These are phyloP conservation scores for Lamproptera curius DNA, from an alignment of 2,888 invertebrate species.

Conservation along the genomic window DNA sequence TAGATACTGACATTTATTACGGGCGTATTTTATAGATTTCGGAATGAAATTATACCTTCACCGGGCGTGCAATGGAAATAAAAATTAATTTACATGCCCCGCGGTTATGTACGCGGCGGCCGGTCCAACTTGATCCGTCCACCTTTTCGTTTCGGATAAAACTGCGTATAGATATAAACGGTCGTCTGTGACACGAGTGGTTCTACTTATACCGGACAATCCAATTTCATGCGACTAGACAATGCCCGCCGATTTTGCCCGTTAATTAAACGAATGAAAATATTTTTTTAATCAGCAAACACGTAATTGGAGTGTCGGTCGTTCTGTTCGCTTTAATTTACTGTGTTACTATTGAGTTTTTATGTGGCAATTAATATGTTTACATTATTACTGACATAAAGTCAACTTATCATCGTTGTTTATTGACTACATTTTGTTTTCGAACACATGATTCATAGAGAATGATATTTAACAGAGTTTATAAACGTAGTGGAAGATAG, in stretches of 20 bases:
- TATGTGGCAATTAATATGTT: background rate
- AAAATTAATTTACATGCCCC: constrained; percentile 46
- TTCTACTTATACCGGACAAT: constrained; percentile 30
- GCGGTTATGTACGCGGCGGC: constrained; percentile 42
- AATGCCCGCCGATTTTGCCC: constrained; percentile 7
- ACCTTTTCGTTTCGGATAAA: constrained; percentile 28
- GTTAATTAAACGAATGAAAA: constrained; percentile 15
- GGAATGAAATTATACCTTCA: constrained; percentile 39
- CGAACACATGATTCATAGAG: too few species aligned
- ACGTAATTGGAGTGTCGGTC: constrained; percentile 4
- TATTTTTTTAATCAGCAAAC: constrained; percentile 7
- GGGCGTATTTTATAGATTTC: constrained; percentile 22
- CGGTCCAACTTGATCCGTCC: constrained; percentile 32
- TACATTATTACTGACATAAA: too few species aligned
- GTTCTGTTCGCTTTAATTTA: constrained; percentile 2
- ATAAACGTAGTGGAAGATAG: too few species aligned
- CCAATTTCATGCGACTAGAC: constrained; percentile 24
- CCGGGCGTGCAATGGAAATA: constrained; percentile 42
- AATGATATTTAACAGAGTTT: too few species aligned
- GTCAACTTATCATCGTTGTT: too few species aligned
- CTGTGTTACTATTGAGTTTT: background rate
- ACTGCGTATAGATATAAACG: constrained; percentile 24
- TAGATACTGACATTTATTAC: constrained; percentile 12
- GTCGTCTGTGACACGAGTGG: constrained; percentile 23
- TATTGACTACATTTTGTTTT: too few species aligned